These are phyloP conservation scores for Rhinichthys klamathensis DNA, from an alignment of 2,113 vertebrate species.

Conservation along the genomic window DNA sequence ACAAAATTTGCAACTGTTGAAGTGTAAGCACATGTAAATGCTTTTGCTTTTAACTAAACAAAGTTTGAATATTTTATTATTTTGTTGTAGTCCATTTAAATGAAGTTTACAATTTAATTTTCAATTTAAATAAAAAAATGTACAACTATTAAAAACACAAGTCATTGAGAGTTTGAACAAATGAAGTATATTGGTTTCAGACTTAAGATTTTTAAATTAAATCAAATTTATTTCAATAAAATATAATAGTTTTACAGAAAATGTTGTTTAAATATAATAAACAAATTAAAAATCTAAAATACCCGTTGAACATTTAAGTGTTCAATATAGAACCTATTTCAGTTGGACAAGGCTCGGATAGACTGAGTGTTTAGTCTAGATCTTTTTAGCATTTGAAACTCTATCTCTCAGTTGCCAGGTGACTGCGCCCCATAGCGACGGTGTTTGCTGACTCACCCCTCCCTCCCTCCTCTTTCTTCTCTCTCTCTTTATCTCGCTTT, in stretches of 20 bases:
- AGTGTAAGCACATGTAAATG: too few species aligned
- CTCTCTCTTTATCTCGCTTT: conserved; percentile 47
- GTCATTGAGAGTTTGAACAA: neutral
- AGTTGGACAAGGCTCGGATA: neutral
- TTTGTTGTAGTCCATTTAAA: neutral
- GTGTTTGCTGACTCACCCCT: conserved; percentile 49
- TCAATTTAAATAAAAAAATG: neutral
- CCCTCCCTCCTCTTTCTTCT: conserved; percentile 38
- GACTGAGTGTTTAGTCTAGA: conserved; percentile 6
- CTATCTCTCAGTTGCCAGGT: conserved; percentile 75
- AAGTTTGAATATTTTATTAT: too few species aligned
- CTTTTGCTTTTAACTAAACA: too few species aligned
- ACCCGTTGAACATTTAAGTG: neutral
- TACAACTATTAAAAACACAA: neutral
- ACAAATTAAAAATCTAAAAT: neutral
- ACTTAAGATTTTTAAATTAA: neutral
- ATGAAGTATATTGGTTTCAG: neutral
- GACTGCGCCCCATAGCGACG: conserved; percentile 64
- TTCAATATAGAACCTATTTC: neutral
- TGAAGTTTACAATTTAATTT: neutral
- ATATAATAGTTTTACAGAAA: neutral
- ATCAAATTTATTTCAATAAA: neutral
- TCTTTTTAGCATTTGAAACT: conserved; percentile 58
- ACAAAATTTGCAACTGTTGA: too few species aligned
- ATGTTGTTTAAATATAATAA: neutral